Percentiles rank a stretch among this genome's conserved stretches.
Conservation (phyloP, 2,888 invertebrate species). For the Diaperis boleti region DNA sequence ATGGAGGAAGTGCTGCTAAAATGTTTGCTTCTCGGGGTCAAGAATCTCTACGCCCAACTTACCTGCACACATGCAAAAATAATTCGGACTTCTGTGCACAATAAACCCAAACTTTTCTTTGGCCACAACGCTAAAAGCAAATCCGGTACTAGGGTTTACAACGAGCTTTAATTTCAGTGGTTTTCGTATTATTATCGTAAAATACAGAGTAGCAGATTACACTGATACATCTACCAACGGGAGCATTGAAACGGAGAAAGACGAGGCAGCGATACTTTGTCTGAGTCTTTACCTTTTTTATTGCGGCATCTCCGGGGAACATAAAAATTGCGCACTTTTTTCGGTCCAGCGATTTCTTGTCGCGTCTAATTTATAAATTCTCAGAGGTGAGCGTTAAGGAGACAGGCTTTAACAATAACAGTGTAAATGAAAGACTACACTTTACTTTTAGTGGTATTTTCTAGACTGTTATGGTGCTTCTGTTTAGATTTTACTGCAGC, state of each 20-base stretch:
- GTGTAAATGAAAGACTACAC: background rate
- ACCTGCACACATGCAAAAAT: too few species aligned
- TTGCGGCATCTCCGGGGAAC: background rate
- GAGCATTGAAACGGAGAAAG: background rate
- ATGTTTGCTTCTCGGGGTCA: background rate
- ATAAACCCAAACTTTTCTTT: background rate
- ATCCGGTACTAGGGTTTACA: background rate
- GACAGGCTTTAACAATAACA: background rate
- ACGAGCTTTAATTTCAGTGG: background rate
- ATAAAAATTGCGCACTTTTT: slow-evolving; percentile 15
- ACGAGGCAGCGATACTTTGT: background rate
- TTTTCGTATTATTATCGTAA: background rate
- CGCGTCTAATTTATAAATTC: slow-evolving; percentile 1
- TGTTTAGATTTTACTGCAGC: too few species aligned
- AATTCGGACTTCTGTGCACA: too few species aligned
- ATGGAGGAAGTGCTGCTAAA: background rate
- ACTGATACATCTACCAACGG: background rate
- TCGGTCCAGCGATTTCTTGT: slow-evolving; percentile 7
- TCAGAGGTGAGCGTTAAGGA: background rate
- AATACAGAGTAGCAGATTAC: background rate
- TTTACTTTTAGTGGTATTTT: background rate
- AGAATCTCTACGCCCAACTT: background rate
- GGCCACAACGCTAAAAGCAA: background rate
- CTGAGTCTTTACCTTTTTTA: background rate
- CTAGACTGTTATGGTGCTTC: too few species aligned